Conservation (phyloP, 2,797 vertebrate species). For the Acanthiza pusilla region DNA sequence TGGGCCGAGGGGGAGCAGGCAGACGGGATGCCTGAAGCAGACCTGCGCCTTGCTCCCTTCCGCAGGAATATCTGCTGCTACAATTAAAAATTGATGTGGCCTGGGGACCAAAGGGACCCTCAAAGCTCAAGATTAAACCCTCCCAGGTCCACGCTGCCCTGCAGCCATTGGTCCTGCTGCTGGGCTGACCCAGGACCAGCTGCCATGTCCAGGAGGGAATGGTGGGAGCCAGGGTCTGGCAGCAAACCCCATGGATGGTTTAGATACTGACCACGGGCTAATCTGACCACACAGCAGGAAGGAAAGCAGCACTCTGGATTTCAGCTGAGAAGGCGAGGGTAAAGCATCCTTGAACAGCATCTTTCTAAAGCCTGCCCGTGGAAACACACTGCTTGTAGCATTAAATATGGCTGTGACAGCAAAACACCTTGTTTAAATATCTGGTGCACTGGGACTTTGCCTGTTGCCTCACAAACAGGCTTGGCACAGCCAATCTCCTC, state of each 20-base stretch:
- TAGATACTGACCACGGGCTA: background rate
- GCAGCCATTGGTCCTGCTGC: background rate
- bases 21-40: background rate
- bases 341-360: background rate
- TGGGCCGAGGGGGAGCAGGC: background rate
- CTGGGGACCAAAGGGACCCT: background rate
- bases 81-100: background rate
- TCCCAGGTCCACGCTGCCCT: background rate
- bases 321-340: background rate
- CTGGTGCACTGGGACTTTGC: background rate
- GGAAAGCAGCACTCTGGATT: background rate
- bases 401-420: background rate
- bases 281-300: background rate
- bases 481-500: accelerated
- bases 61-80: background rate
- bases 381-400: background rate
- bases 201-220: background rate
- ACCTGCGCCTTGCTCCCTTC: background rate
- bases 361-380: background rate
- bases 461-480: background rate
- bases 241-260: background rate
- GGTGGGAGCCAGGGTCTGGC: background rate
- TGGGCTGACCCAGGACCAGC: background rate
- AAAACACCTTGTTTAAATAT: constrained; percentile 9
- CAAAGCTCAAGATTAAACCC: background rate